Evolutionary conservation across 2,113 vertebrate genomes (phyloP), one percentile per base, ranked within the genome.

Genomic region (Grallaria varia): DNA sequence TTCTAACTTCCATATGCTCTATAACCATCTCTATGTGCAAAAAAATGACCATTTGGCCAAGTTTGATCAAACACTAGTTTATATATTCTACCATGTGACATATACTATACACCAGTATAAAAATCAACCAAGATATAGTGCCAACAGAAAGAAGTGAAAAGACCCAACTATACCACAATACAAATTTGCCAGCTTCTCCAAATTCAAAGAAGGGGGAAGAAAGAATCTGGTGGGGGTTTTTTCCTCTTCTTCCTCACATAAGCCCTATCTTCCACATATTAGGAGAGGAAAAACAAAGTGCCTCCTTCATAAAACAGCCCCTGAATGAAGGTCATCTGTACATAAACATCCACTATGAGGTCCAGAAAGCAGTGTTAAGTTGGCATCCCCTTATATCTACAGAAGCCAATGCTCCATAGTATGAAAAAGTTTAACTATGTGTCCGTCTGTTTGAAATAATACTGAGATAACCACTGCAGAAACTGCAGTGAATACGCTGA

Each of bases 161-260:
- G 63, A 45, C 9, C 12, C 17, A 64, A 77, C 28, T 60, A 52
- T 60, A 52, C 14, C 22, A 33, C 30, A 40, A 28, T 4, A 53
- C 49, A 52, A 31, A 52, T 60, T 28, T 50, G n/a, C 24, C 35
- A 4, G 4, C 44, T 87, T 83, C 66, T 90, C 62, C 47, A 81
- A 72, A 91, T 60, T 64, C 42, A 80, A 73, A 90, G 53, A 44
- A 80, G 35, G 13, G 2, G 16, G 84, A 45, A 60, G 19, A 64
- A 84, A 66, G 20, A 55, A 84, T 27, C 8, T 14, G 4, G 19
- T 73, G 14, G 4, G 3, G 0, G 1, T 30, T 33, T 31, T 27
- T 37, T 6, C 0, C 8, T 63, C 11, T 40, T 84, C 21, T 66
- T 58, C 80, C 31, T 81, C 28, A 87, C 30, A 35, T 24, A 78